Percentiles rank a stretch among this genome's conserved stretches.
phyloP scores from a whole-genome alignment of 1,140 invertebrate genomes.

The Contarinia nasturtii region DNA sequence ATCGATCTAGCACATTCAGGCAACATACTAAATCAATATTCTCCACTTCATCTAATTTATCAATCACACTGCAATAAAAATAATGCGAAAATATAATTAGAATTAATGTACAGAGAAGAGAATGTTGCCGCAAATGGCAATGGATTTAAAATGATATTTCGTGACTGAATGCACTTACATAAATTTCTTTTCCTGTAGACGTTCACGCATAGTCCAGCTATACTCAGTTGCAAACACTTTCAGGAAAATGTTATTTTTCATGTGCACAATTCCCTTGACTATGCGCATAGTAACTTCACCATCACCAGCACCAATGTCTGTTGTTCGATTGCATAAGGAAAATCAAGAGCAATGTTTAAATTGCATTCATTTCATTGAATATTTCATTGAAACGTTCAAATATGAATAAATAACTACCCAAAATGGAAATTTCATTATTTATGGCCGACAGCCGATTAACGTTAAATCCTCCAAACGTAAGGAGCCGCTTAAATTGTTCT shows the following conservation, averaged over 20 bases:
- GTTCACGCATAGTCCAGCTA: slow-evolving; percentile 54
- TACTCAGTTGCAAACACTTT: slow-evolving; percentile 68
- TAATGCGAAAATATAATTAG: background rate
- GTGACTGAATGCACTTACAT: slow-evolving; percentile 31
- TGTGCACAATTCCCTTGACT: slow-evolving; percentile 19
- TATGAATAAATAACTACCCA: too few species aligned
- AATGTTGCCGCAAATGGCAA: too few species aligned
- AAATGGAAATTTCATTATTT: too few species aligned
- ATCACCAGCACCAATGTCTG: slow-evolving; percentile 82
- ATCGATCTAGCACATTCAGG: slow-evolving; percentile 74
- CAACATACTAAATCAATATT: slow-evolving; percentile 45
- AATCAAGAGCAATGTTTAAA: too few species aligned
- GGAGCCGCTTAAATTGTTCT: slow-evolving; percentile 45
- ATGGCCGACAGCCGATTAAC: too few species aligned
- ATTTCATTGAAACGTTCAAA: too few species aligned
- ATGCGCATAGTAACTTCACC: slow-evolving; percentile 62
- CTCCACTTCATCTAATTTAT: slow-evolving; percentile 12
- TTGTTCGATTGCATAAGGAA: too few species aligned
- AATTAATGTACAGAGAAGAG: too few species aligned
- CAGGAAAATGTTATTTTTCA: slow-evolving; percentile 24
- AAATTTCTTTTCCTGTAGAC: slow-evolving; percentile 47
- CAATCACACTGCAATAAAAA: slow-evolving; percentile 9
- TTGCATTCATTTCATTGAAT: too few species aligned
- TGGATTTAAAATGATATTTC: too few species aligned
- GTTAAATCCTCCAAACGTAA: slow-evolving; percentile 18